Evolutionary conservation across 2,113 vertebrate genomes (phyloP).

Genomic region (human): GRCh38 chr19:32818001-32818500

Average conservation of each 20-base stretch:
- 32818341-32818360: accelerated
- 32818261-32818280: too few species aligned
- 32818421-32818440: not conserved
- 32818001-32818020: not conserved
- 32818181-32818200: not conserved
- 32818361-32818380: not conserved
- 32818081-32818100: not conserved
- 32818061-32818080: not conserved
- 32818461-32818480: not conserved
- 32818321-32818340: not conserved
- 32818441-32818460: not conserved
- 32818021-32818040: not conserved
- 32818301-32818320: not conserved
- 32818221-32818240: not conserved
- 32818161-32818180: not conserved
- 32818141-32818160: not conserved
- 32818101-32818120: not conserved
- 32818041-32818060: not conserved
- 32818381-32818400: not conserved
- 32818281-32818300: not conserved
- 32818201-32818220: too few species aligned
- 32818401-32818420: not conserved
- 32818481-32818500: not conserved
- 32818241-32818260: not conserved
- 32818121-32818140: not conserved